Conservation (phyloP, 2,888 invertebrate species). For the Argyra leucocephala region DNA sequence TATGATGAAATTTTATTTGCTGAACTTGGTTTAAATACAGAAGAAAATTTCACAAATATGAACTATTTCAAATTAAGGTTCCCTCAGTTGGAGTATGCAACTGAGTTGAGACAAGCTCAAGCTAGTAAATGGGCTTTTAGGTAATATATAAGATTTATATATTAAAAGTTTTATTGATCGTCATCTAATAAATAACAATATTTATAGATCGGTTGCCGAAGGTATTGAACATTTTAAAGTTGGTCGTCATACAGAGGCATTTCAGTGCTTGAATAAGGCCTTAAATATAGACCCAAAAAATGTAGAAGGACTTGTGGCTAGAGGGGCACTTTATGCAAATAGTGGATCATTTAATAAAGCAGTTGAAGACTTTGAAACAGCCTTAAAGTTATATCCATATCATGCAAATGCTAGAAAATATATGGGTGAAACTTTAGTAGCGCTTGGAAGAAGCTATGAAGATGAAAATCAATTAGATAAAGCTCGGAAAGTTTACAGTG, state of each 20-base stretch:
- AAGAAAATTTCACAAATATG: conserved; percentile 37
- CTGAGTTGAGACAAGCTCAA: conserved; percentile 77
- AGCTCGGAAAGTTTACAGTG: conserved; percentile 74
- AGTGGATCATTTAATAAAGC: conserved; percentile 89
- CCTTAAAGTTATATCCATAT: conserved; percentile 74
- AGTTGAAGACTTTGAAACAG: conserved; percentile 88
- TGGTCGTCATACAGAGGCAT: conserved; percentile 85
- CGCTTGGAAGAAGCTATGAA: conserved; percentile 77
- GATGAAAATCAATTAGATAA: conserved; percentile 78
- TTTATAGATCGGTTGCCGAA: conserved; percentile 69
- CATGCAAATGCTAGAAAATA: conserved; percentile 92
- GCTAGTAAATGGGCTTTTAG: conserved; percentile 90
- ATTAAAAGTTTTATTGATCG: too few relatives aligned
- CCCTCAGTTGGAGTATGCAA: conserved; percentile 69
- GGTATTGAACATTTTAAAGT: conserved; percentile 92
- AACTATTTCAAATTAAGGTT: conserved; percentile 56
- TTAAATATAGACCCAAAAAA: conserved; percentile 83
- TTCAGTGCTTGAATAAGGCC: conserved; percentile 88
- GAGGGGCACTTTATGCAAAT: conserved; percentile 87
- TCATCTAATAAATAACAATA: neutral
- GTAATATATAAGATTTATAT: conserved; percentile 25
- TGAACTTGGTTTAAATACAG: conserved; percentile 48
- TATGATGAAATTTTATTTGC: conserved; percentile 74
- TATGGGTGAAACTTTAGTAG: conserved; percentile 85
- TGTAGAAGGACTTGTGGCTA: conserved; percentile 83